Evolutionary conservation across 2,888 invertebrate genomes (phyloP).

Genomic region (Candidula unifasciata): DNA sequence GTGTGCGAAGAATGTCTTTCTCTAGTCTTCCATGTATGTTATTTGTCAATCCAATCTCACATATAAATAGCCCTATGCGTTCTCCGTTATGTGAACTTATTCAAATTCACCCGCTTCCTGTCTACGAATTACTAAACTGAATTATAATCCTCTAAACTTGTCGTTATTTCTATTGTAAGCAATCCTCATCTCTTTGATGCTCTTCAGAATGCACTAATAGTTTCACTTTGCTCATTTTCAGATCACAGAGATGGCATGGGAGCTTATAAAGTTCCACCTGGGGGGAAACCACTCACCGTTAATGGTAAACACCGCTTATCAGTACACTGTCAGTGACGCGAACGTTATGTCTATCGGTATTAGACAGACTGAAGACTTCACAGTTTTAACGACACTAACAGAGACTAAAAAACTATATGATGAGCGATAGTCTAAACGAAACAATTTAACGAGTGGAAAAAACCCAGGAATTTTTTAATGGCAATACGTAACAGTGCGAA

Average conservation of each 20-base stretch:
- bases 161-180: not conserved
- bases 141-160: no score
- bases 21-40: not conserved
- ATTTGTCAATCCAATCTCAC: not conserved
- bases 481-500: no score
- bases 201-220: not conserved
- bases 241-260: constrained; percentile 65
- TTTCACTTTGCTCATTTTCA: not conserved
- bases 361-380: no score
- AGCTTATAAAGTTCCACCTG: constrained; percentile 64
- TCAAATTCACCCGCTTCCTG: no score
- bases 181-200: not conserved
- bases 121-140: no score
- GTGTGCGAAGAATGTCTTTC: not conserved
- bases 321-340: not conserved
- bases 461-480: no score
- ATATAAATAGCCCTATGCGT: no score
- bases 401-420: no score
- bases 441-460: no score
- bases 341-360: not conserved
- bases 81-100: no score
- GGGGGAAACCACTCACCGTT: constrained; percentile 64
- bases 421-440: no score
- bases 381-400: no score
- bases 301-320: constrained; percentile 55